A percentile compares a stretch with the other conserved stretches of the same genome.
Conservation (phyloP, 1,140 invertebrate genomes). For the Drosophila sulfurigaster region DNA sequence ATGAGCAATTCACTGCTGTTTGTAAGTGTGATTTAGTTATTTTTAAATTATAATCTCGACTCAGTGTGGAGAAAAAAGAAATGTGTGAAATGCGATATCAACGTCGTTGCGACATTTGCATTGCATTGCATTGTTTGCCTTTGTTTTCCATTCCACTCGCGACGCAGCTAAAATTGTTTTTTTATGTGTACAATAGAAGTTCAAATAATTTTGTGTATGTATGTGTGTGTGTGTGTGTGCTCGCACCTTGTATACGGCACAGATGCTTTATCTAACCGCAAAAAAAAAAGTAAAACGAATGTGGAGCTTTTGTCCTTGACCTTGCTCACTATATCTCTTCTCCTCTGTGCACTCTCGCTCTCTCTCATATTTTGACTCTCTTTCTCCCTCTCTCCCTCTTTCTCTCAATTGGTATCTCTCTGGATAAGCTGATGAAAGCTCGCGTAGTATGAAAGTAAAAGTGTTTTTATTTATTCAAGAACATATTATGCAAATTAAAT, state of each 20-base stretch:
- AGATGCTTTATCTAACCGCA: conserved; percentile 76
- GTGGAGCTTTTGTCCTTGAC: conserved; percentile 77
- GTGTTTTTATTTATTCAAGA: conserved; percentile 20
- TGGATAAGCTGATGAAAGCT: conserved; percentile 36
- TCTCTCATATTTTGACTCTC: conserved; percentile 13
- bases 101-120: background rate
- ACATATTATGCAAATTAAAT: conserved; percentile 39
- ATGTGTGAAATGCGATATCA: conserved; percentile 27
- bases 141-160: conserved; percentile 25
- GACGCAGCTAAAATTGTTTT: conserved; percentile 22
- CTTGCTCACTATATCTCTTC: conserved; percentile 62
- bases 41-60: conserved; percentile 15
- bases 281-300: conserved; percentile 39
- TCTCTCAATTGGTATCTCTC: conserved; percentile 5
- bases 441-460: conserved; percentile 30
- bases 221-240: background rate
- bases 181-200: conserved; percentile 7
- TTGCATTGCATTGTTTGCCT: conserved; percentile 31
- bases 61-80: background rate
- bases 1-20: conserved; percentile 54
- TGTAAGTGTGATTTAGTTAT: conserved; percentile 50
- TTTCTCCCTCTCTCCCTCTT: conserved; percentile 2
- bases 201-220: conserved; percentile 2
- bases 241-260: conserved; percentile 24
- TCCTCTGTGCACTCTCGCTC: conserved; percentile 14